phyloP scores from a whole-genome alignment of 2,113 vertebrate genomes.

The Colistium nudipinnis region DNA sequence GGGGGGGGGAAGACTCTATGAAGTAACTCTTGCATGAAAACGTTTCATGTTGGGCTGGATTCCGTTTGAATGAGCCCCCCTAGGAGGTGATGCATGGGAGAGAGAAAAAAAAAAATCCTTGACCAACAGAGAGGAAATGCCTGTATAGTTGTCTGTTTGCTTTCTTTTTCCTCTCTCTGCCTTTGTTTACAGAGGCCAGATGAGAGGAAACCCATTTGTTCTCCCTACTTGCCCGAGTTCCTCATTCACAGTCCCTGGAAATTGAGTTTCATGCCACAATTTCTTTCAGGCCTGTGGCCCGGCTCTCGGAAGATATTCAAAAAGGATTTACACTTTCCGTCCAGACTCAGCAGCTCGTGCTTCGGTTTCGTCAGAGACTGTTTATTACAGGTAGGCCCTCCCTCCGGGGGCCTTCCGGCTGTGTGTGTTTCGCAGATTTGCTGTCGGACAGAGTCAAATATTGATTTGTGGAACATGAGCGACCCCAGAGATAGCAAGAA shows the following conservation, averaged over 20 bases:
- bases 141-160: conserved; percentile 60
- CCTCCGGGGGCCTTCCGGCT: conserved; percentile 29
- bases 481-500: conserved; percentile 1
- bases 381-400: conserved; percentile 17
- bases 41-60: neutral
- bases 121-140: conserved; percentile 53
- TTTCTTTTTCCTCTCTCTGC: conserved; percentile 52
- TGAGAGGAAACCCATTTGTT: conserved; percentile 39
- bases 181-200: conserved; percentile 58
- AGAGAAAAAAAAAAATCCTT: conserved; percentile 28
- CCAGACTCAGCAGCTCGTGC: conserved; percentile 5
- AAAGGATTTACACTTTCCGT: conserved; percentile 23
- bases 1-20: conserved; percentile 7
- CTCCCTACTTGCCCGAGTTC: conserved; percentile 18
- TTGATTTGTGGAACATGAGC: conserved; percentile 46
- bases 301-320: conserved; percentile 13
- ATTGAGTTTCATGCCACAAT: conserved; percentile 36
- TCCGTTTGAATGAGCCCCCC: conserved; percentile 30
- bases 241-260: conserved; percentile 31
- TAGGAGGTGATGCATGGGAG: conserved; percentile 28
- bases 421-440: conserved; percentile 34
- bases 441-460: neutral
- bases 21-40: conserved; percentile 2
- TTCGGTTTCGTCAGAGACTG: neutral
- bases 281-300: conserved; percentile 34